Evolutionary conservation across 1,140 invertebrate species (phyloP), one percentile per base, ranked within the genome.

Genomic region (Trichoplusia ni): DNA sequence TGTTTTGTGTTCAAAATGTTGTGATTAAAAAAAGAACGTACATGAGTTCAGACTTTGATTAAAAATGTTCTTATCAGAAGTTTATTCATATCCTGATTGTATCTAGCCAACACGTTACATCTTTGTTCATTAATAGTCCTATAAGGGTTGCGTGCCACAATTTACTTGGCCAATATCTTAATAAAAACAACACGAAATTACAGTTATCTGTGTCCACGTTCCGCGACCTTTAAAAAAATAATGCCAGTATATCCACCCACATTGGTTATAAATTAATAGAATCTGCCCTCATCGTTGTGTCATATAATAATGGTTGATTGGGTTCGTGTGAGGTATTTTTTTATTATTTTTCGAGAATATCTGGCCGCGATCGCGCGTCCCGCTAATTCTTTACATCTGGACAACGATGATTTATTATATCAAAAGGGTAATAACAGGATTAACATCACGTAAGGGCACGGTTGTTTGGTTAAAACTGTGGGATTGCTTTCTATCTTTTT

Each of bases 221-320:
- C 60, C 64, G 78, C 73, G 74, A 78, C 63, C 71, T 59, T 58
- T 71, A 75, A 84, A 86, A 85, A 86, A 86, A 82, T 88, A 86
- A 90, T 90, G 75, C 82, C 81, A 81, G 79, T 77, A 58, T 89
- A 86, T 84, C 85, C 87, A 87, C 85, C 87, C 87, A 88, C 87
- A 90, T 89, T 79, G 86, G 83, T 76, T 89, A 87, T 89, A 90
- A 90, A 90, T 90, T 90, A 90, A 90, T 90, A 89, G 85, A 85
- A 79, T 79, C 74, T 87, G 79, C 87, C 87, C 87, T 79, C 77
- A 88, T 90, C 75, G 40, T 65, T 61, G 68, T 86, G 82, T 84
- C 80, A 67, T 88, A 84, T 87, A 88, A 90, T 86, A 81, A 88
- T 81, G 71, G 70, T 83, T 81, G 79, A 85, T 86, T 86, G 80